These are phyloP conservation scores for Prietella phreatophila DNA, from an alignment of 2,113 vertebrate species.

Conservation along the genomic window DNA sequence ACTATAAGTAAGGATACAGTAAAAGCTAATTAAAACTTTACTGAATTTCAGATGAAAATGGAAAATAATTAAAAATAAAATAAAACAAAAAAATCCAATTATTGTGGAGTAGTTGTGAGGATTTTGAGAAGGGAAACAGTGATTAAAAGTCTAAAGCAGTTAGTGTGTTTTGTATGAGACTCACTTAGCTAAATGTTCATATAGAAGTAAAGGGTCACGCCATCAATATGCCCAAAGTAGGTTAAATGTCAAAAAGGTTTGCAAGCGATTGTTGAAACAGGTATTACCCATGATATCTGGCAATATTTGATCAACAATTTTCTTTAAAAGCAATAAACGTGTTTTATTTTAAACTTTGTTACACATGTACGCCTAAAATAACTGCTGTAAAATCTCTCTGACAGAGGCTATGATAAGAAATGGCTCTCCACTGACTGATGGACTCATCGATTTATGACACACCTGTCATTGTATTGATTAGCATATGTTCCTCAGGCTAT, in stretches of 20 bases:
- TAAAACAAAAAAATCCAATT: not conserved
- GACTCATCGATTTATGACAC: slow-evolving; percentile 10
- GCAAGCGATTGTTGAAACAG: not conserved
- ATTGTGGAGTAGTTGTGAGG: not conserved
- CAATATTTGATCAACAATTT: not conserved
- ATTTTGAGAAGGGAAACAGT: not conserved
- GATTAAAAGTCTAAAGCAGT: not conserved
- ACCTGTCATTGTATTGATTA: slow-evolving; percentile 21
- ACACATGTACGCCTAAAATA: not conserved
- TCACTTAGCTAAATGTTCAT: not conserved
- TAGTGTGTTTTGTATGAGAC: not conserved
- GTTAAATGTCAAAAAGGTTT: not conserved
- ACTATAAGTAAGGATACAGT: not conserved
- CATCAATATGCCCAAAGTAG: not conserved
- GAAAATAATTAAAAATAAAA: not conserved
- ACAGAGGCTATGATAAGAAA: slow-evolving; percentile 20
- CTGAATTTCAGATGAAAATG: not conserved
- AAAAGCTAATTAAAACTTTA: not conserved
- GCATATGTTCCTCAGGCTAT: slow-evolving; percentile 8
- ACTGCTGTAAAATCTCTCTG: not conserved
- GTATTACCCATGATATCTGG: not conserved
- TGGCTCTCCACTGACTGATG: not conserved
- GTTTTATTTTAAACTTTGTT: not conserved
- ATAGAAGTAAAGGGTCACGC: not conserved
- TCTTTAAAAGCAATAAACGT: slow-evolving; percentile 8